Percentiles rank a stretch among this genome's conserved stretches.
Evolutionary conservation across 2,113 vertebrate species (phyloP).

Genomic region (Labeo catla): DNA sequence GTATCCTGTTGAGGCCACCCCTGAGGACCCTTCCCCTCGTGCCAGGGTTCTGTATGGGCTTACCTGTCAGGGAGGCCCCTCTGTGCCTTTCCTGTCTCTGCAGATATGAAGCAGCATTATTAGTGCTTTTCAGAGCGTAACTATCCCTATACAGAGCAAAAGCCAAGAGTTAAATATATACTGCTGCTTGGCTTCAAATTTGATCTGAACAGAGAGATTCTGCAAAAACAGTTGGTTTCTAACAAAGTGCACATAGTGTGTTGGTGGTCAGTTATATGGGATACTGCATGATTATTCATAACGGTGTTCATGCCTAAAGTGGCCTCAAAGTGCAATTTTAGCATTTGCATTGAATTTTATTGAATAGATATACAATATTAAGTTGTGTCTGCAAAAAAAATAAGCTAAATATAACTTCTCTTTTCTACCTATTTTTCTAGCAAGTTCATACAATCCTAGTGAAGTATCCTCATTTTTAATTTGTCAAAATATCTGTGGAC

Average conservation of each 20-base stretch:
- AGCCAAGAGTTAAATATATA: slow-evolving; percentile 4
- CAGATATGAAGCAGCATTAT: slow-evolving; percentile 41
- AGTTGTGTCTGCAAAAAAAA: neutral
- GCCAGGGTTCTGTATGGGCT: slow-evolving; percentile 25
- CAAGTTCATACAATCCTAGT: neutral
- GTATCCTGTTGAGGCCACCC: slow-evolving; percentile 7
- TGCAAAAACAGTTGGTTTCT: neutral
- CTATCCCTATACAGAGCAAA: slow-evolving; percentile 23
- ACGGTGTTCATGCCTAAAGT: neutral
- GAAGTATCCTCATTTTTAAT: neutral
- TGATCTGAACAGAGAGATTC: neutral
- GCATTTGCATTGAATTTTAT: neutral
- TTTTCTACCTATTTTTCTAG: neutral
- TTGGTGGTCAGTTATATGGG: neutral
- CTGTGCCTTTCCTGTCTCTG: slow-evolving; percentile 14
- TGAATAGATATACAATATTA: neutral
- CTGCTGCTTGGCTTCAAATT: slow-evolving; percentile 5
- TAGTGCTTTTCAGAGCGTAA: slow-evolving; percentile 37
- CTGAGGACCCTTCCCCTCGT: neutral
- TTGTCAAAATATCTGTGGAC: neutral
- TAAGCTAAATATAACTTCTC: neutral
- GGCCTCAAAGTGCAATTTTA: neutral
- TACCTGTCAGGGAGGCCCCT: slow-evolving; percentile 35
- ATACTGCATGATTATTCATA: neutral
- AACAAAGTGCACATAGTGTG: neutral